phyloP scores from a whole-genome alignment of 2,888 invertebrate species.

The Pimpla rufipes region DNA sequence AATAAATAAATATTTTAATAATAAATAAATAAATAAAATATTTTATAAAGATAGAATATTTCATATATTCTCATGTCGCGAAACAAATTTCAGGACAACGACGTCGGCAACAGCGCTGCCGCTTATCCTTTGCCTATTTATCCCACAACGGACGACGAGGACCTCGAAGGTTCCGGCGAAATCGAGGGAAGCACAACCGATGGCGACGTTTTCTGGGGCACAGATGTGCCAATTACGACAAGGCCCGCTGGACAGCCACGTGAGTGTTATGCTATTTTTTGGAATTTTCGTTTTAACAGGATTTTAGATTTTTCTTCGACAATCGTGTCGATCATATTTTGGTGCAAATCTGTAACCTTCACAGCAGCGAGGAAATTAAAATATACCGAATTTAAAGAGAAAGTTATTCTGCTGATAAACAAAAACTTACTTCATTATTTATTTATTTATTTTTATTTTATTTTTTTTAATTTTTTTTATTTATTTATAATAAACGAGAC shows the following conservation, averaged over 20 bases:
- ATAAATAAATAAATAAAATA: neutral
- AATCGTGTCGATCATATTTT: neutral
- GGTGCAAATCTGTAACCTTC: neutral
- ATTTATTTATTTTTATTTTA: no score
- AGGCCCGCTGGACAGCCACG: conserved; percentile 70
- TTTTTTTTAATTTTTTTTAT: no score
- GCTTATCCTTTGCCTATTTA: conserved; percentile 46
- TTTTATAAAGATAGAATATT: neutral
- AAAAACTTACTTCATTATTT: no score
- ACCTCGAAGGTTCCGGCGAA: conserved; percentile 82
- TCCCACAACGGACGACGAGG: conserved; percentile 77
- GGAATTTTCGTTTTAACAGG: neutral
- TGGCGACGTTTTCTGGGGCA: conserved; percentile 51
- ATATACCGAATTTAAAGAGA: neutral
- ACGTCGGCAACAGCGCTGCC: conserved; percentile 71
- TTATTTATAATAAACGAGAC: no score
- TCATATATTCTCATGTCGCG: neutral
- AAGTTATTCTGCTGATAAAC: neutral
- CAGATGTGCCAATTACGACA: conserved; percentile 23
- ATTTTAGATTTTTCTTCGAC: neutral
- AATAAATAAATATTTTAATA: no score
- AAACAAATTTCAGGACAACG: conserved; percentile 66
- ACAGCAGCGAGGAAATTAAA: neutral
- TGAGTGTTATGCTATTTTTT: conserved; percentile 57
- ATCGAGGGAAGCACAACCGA: conserved; percentile 78